Conservation (phyloP, 92 coral and sea anemone genomes). For the Parazoanthus darwini region DNA sequence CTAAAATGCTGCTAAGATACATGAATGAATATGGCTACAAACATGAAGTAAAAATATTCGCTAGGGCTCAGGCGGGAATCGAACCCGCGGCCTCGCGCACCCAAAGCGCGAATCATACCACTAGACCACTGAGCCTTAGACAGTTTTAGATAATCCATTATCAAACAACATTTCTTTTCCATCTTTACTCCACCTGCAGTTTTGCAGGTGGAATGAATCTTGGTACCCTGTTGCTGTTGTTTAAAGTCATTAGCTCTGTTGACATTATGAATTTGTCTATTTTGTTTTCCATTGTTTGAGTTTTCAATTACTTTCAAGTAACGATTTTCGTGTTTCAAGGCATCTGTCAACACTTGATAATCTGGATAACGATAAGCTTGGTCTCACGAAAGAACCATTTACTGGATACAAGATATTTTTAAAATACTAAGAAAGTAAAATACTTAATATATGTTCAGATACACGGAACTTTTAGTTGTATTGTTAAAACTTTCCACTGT, state of each 20-base stretch:
- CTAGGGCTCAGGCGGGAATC: slow-evolving; percentile 26
- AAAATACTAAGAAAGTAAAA: no score
- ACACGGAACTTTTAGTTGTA: no score
- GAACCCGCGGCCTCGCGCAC: slow-evolving; percentile 33
- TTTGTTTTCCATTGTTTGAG: neutral
- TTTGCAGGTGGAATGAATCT: neutral
- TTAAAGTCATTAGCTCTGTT: no score
- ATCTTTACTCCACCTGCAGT: neutral
- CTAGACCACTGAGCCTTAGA: slow-evolving; percentile 21
- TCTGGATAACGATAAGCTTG: no score
- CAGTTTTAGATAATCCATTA: neutral
- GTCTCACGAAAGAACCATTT: no score
- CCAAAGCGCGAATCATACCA: slow-evolving; percentile 31
- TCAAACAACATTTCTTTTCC: neutral
- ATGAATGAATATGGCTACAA: no score
- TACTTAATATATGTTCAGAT: no score
- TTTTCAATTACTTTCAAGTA: no score
- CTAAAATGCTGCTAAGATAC: no score
- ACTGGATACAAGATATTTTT: no score
- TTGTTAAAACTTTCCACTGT: no score
- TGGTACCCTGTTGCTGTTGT: neutral
- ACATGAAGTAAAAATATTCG: neutral
- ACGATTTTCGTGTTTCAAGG: neutral
- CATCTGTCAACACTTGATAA: neutral
- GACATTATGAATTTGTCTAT: neutral